Conservation (phyloP, 1,140 invertebrate genomes). For the Arion vulgaris region DNA sequence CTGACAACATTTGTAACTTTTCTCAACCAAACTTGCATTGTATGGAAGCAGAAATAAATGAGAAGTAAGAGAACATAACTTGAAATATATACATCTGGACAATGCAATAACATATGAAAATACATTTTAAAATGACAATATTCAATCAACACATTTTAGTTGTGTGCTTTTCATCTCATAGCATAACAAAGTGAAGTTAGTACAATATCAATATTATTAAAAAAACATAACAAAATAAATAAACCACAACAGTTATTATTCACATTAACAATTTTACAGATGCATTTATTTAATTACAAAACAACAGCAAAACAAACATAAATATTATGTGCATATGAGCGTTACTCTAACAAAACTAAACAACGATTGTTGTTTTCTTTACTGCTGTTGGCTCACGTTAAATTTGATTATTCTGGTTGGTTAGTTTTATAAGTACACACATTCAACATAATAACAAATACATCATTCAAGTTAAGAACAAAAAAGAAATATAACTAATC, state of each 20-base stretch:
- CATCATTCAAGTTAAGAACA: too few species aligned
- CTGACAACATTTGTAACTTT: too few species aligned
- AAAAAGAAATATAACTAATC: background rate
- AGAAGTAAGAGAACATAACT: background rate
- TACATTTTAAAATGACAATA: background rate
- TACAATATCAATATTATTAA: background rate
- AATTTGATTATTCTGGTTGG: too few species aligned
- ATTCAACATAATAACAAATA: too few species aligned
- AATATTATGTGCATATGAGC: too few species aligned
- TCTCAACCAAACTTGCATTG: too few species aligned
- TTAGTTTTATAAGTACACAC: too few species aligned
- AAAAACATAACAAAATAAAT: background rate
- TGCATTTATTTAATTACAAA: background rate
- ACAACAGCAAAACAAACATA: background rate
- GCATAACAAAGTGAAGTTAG: background rate
- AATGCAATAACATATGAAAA: background rate
- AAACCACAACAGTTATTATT: background rate
- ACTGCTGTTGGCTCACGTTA: too few species aligned
- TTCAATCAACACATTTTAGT: background rate
- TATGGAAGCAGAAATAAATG: background rate
- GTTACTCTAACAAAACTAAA: too few species aligned
- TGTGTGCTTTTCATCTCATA: background rate
- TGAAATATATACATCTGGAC: background rate
- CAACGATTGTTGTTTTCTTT: too few species aligned
- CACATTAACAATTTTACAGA: background rate